A percentile compares a stretch with the other conserved stretches of the same genome.
phyloP scores from a whole-genome alignment of 1,140 invertebrate genomes.

The Lepidurus packardi region DNA sequence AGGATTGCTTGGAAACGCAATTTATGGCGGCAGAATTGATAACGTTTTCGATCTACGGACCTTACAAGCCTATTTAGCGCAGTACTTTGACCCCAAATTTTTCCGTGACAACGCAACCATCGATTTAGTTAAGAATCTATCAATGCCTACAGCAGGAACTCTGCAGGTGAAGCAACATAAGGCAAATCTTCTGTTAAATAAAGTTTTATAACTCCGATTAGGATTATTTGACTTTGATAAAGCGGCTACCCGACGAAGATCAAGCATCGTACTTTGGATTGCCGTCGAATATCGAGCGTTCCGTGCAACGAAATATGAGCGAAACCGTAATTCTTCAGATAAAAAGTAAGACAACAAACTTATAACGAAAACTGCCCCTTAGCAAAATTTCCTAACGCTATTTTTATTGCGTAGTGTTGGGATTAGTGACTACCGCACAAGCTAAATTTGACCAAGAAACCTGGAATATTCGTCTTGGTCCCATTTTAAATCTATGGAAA shows the following conservation, averaged over 20 bases:
- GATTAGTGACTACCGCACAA: slow-evolving; percentile 39
- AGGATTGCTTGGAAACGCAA: slow-evolving; percentile 70
- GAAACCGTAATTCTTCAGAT: slow-evolving; percentile 58
- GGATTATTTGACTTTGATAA: slow-evolving; percentile 59
- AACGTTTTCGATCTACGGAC: slow-evolving; percentile 70
- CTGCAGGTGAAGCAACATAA: slow-evolving; percentile 44
- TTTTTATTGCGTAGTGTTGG: slow-evolving; percentile 36
- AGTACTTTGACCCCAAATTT: slow-evolving; percentile 60
- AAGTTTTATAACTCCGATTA: slow-evolving; percentile 42
- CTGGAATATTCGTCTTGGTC: slow-evolving; percentile 58
- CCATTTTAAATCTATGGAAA: slow-evolving; percentile 68
- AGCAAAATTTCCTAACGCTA: not conserved
- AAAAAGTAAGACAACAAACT: slow-evolving; percentile 47
- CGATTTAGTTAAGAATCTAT: slow-evolving; percentile 46
- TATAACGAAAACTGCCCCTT: not conserved
- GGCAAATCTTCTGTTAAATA: not conserved
- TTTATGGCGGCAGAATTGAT: slow-evolving; percentile 84
- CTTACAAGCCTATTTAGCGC: slow-evolving; percentile 64
- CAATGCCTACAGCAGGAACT: slow-evolving; percentile 50
- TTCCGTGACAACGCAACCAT: slow-evolving; percentile 51
- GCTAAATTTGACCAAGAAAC: slow-evolving; percentile 45
- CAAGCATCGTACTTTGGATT: slow-evolving; percentile 67
- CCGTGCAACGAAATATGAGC: slow-evolving; percentile 65
- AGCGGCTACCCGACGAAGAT: slow-evolving; percentile 59
- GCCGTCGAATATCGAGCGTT: slow-evolving; percentile 71